phyloP scores from a whole-genome alignment of 2,888 invertebrate genomes.

The Spilarctia lutea region DNA sequence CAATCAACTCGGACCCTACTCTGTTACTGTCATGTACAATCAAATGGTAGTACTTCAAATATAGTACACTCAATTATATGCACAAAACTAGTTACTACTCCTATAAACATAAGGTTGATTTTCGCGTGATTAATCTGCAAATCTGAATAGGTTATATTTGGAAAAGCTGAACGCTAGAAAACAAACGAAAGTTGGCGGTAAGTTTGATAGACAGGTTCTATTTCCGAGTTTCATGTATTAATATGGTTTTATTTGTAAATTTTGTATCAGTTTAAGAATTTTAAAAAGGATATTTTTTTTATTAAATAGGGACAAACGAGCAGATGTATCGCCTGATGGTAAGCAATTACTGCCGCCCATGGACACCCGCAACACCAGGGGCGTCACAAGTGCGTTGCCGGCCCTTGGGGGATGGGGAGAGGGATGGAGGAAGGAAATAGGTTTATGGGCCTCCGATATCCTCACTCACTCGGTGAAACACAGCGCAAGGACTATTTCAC shows the following conservation, averaged over 20 bases:
- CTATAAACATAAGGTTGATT: slow-evolving; percentile 3
- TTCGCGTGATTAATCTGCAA: not conserved
- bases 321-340: no score
- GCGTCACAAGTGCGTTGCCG: no score
- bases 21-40: slow-evolving; percentile 73
- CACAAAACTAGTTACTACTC: slow-evolving; percentile 15
- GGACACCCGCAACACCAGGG: no score
- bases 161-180: slow-evolving; percentile 32
- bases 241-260: slow-evolving; percentile 19
- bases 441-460: no score
- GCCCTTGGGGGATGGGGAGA: no score
- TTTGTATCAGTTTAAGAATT: not conserved
- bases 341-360: no score
- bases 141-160: slow-evolving; percentile 36
- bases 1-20: slow-evolving; percentile 69
- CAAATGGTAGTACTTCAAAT: slow-evolving; percentile 55
- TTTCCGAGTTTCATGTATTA: slow-evolving; percentile 43
- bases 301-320: no score
- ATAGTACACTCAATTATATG: slow-evolving; percentile 8
- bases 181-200: slow-evolving; percentile 42
- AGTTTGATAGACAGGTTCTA: slow-evolving; percentile 46
- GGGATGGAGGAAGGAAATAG: no score
- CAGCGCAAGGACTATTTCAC: no score
- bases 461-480: no score
- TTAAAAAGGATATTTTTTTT: no score